Evolutionary conservation across 2,888 invertebrate genomes (phyloP).

Genomic region (Pandemis corylana): DNA sequence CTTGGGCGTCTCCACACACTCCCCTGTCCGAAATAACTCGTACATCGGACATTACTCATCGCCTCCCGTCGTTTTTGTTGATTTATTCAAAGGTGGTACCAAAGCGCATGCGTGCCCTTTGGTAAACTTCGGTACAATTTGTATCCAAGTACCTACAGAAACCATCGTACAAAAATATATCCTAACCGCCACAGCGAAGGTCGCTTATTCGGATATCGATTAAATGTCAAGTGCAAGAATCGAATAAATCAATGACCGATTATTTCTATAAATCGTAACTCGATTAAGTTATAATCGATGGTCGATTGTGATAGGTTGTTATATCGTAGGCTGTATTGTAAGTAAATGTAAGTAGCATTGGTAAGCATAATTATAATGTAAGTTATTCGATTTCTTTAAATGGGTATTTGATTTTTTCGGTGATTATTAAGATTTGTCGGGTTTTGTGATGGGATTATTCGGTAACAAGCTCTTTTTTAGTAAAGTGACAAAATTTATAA

Average conservation of each 20-base stretch:
- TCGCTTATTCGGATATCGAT: slow-evolving; percentile 41
- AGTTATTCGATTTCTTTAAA: slow-evolving; percentile 37
- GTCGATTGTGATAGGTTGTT: slow-evolving; percentile 66
- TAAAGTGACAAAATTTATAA: slow-evolving; percentile 5
- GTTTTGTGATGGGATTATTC: slow-evolving; percentile 31
- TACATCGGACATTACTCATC: slow-evolving; percentile 75
- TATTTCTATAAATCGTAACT: slow-evolving; percentile 84
- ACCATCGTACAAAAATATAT: slow-evolving; percentile 48
- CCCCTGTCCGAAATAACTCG: slow-evolving; percentile 61
- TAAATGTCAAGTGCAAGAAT: slow-evolving; percentile 48
- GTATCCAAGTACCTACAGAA: slow-evolving; percentile 61
- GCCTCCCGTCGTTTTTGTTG: slow-evolving; percentile 83
- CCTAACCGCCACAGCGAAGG: slow-evolving; percentile 45
- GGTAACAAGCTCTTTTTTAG: slow-evolving; percentile 11
- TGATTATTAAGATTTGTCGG: slow-evolving; percentile 21
- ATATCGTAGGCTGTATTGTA: slow-evolving; percentile 46
- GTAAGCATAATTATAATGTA: slow-evolving; percentile 40
- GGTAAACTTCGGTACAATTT: slow-evolving; percentile 80
- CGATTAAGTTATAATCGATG: slow-evolving; percentile 82
- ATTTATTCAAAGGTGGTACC: slow-evolving; percentile 81
- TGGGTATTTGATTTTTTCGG: slow-evolving; percentile 12
- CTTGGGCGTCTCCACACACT: slow-evolving; percentile 52
- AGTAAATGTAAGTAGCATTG: slow-evolving; percentile 37
- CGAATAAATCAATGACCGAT: slow-evolving; percentile 81
- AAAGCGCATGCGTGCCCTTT: slow-evolving; percentile 74